Evolutionary conservation across 2,113 vertebrate genomes (phyloP).

Genomic region (Vireo altiloquus): DNA sequence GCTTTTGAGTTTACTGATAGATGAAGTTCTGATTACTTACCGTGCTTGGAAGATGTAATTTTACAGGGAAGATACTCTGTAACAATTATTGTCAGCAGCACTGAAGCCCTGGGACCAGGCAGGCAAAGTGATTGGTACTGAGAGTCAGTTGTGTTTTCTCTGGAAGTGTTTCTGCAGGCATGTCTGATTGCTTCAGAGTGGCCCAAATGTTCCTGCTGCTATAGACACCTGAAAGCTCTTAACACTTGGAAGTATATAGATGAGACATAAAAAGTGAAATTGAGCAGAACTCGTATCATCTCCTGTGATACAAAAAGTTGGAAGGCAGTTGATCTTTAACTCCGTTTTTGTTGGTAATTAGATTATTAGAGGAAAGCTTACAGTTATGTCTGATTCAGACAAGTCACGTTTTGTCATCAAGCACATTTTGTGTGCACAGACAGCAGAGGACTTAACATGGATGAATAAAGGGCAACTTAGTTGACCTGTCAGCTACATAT

Average conservation of each 20-base stretch:
- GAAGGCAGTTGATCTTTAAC: background rate
- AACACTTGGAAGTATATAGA: background rate
- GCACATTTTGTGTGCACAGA: background rate
- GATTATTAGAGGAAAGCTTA: background rate
- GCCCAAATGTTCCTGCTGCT: background rate
- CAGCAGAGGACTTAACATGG: background rate
- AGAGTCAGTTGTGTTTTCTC: background rate
- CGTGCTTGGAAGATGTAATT: accelerated
- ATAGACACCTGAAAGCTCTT: background rate
- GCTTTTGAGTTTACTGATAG: background rate
- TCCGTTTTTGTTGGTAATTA: background rate
- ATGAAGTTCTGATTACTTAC: background rate
- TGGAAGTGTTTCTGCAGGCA: background rate
- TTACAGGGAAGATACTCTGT: background rate
- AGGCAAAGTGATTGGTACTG: background rate
- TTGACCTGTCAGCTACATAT: background rate
- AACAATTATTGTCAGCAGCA: background rate
- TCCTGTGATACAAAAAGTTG: background rate
- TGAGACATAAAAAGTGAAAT: background rate
- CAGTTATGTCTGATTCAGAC: background rate
- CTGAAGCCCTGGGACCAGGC: background rate
- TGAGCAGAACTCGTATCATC: accelerated
- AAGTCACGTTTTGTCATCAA: background rate
- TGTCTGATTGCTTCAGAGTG: background rate
- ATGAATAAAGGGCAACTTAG: background rate